Evolutionary conservation across 2,888 invertebrate genomes (phyloP).

Genomic region (Tanypteryx hageni): DNA sequence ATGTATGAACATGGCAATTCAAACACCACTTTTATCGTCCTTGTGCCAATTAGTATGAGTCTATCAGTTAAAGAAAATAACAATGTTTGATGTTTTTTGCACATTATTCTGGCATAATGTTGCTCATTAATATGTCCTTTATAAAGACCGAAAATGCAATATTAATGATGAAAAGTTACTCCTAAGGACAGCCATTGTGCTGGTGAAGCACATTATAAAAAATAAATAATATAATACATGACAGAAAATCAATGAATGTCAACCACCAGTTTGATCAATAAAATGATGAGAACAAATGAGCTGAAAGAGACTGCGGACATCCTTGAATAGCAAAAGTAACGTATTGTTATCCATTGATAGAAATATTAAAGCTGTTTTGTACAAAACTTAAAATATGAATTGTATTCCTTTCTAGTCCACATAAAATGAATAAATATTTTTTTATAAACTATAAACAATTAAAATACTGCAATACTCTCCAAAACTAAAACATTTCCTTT

Average conservation of each 20-base stretch:
- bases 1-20: conserved; percentile 25
- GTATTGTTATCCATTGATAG: neutral
- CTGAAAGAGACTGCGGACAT: neutral
- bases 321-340: neutral
- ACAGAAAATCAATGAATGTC: conserved; percentile 62
- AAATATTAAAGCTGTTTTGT: neutral
- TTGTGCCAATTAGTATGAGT: neutral
- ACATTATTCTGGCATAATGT: conserved; percentile 1
- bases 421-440: neutral
- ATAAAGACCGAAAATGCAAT: neutral
- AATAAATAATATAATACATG: conserved; percentile 35
- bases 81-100: neutral
- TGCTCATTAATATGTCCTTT: neutral
- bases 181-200: conserved; percentile 43
- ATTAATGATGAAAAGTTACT: neutral
- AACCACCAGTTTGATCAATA: conserved; percentile 62
- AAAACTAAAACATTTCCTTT: neutral
- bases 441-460: neutral
- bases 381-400: neutral
- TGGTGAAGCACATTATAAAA: conserved; percentile 13
- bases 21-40: conserved; percentile 3
- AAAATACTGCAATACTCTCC: neutral
- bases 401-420: neutral
- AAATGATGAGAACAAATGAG: neutral
- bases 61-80: conserved; percentile 4